Evolutionary conservation across 2,113 vertebrate genomes (phyloP), one percentile per base, ranked within the genome.

Genomic region (Labeo catla): DNA sequence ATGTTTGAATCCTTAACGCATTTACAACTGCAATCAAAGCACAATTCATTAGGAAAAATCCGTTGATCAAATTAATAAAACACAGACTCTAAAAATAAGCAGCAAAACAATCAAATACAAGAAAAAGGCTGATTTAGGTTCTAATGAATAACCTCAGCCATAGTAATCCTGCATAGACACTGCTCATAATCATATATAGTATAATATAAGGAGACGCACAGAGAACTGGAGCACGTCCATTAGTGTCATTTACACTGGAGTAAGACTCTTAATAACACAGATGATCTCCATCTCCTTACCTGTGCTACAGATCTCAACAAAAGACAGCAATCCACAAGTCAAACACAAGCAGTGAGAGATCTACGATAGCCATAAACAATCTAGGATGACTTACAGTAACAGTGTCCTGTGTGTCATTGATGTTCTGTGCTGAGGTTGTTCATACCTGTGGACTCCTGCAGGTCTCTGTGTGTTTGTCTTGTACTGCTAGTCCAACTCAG

Each of bases 401-500:
- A 54, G 9, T 36, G 5, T 39, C 8, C 47, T 16, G 73, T 49
- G 2, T 47, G 70, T 45, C 43, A 45, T 5, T 21, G 34, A n/a
- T 83, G 19, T 8, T 19, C 54, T 57, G 54, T 59, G 0, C 21
- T 21, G 19, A 59, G 57, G 57, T 16, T 21, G 57, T 21, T 8
- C 6, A 28, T 82, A 52, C 63, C 80, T 49, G 70, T 61, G 59
- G 54, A 47, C 9, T 45, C 59, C 13, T 72, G 36, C 13, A 63
- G n/a, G 43, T 50, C 39, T 73, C 70, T 57, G 7, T 61, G 34
- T 19, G 36, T 85, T 65, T 81, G 0, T 88, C 0, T 83, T 68
- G 54, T 28, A 76, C 85, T 83, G 88, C 80, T 89, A 50, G 86
- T 89, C 81, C 68, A 50, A 80, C 83, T 90, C 85, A 83, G 65